Percentiles rank a stretch among this genome's conserved stretches.
These are phyloP conservation scores for Ctenoplectra terminalis DNA, from an alignment of 1,140 invertebrate genomes.

Conservation along the genomic window DNA sequence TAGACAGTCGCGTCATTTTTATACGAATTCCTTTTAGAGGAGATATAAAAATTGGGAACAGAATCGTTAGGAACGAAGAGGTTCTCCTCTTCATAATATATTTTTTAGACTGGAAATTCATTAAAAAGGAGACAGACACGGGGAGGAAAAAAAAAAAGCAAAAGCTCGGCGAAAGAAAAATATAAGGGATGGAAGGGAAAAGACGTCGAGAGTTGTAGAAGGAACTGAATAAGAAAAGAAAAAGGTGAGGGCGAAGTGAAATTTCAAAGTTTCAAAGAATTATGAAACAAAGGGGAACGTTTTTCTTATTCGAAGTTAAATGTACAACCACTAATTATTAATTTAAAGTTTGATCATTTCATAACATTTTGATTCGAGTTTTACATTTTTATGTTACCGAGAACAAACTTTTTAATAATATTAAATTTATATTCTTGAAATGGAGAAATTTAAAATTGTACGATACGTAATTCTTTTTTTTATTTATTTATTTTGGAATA, in stretches of 20 bases:
- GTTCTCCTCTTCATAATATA: background rate
- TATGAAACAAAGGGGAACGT: background rate
- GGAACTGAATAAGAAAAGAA: background rate
- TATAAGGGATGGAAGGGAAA: background rate
- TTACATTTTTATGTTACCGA: no score
- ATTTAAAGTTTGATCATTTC: constrained; percentile 1
- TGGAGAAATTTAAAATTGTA: no score
- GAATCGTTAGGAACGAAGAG: background rate
- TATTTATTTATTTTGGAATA: no score
- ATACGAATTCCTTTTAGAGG: background rate
- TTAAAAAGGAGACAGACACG: background rate
- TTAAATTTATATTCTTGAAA: no score
- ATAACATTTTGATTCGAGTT: background rate
- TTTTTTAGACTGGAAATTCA: background rate
- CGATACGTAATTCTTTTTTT: no score
- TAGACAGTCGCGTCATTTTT: background rate
- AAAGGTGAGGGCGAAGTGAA: background rate
- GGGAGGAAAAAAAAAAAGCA: background rate
- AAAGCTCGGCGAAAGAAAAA: constrained; percentile 3
- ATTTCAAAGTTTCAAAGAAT: constrained; percentile 31
- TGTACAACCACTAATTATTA: constrained; percentile 10
- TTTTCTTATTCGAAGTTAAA: background rate
- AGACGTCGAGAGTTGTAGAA: background rate
- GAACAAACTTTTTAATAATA: no score
- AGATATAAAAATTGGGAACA: background rate